These are phyloP conservation scores for Lepilemur septentrionalis DNA, from an alignment of 2,797 vertebrate species.

Conservation along the genomic window DNA sequence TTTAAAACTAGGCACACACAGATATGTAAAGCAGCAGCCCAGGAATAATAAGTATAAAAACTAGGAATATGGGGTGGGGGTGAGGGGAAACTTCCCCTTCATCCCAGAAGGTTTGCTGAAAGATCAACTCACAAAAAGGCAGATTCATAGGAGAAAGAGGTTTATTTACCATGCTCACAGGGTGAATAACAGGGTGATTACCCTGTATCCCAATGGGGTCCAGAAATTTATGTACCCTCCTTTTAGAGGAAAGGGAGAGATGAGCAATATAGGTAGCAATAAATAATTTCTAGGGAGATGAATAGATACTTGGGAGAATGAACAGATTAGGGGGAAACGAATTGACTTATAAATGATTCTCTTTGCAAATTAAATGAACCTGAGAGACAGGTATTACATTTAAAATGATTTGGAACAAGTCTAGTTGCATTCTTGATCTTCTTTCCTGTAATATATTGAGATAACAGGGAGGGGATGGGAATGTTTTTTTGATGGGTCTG, in stretches of 20 bases:
- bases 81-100: neutral
- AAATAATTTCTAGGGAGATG: neutral
- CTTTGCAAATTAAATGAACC: neutral
- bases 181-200: neutral
- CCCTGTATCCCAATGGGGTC: neutral
- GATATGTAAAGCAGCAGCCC: neutral
- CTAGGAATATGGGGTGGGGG: neutral
- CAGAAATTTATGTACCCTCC: neutral
- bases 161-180: neutral
- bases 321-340: neutral
- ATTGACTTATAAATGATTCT: neutral
- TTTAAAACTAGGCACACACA: neutral
- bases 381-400: neutral
- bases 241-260: neutral
- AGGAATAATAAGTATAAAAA: neutral
- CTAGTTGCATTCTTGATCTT: neutral
- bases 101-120: neutral
- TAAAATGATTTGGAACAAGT: neutral
- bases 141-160: neutral
- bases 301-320: neutral
- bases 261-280: neutral
- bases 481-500: neutral
- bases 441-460: neutral
- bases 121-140: neutral
- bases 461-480: neutral